Base-by-base conservation (phyloP, 2,888 invertebrate species). In the Dryocosmus kuriphilus region DNA sequence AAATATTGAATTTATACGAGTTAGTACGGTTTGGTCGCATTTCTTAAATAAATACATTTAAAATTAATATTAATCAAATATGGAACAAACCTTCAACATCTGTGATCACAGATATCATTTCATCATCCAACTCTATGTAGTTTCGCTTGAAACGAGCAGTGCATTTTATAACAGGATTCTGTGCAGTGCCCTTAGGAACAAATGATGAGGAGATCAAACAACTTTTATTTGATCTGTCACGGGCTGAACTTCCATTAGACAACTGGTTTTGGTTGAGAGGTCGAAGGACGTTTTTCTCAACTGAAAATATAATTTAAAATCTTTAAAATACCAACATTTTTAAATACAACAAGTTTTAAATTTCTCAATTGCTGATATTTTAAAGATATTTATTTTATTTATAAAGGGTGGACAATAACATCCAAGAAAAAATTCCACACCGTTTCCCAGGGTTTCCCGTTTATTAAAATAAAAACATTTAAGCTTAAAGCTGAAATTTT, bases 81-180 rank as follows among this genome's bases (percentile, higher is more conserved):
- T 55, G 19, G 61, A 73, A 67, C 78, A 90, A 88, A 94, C 95
- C 95, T 92, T 95, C 95, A 51, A 95, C 94, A 88, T 95, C 95
- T 2, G 95, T 95, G 61, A 94, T 94, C 73, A 95, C 95, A 0
- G 95, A 95, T 30, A 95, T 94, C 83, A 95, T 94, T 88, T 95
- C 95, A 83, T 95, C 95, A 81, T 95, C 95, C 57, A 95, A 93
- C 86, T 95, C 95, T 67, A 95, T 94, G 85, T 94, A 95, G 82
- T 94, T 94, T 79, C 95, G 92, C 71, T 94, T 94, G 83, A 95
- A 94, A 89, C 94, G 94, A 85, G 94, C 94, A 77, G 94, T 94
- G 85, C 95, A 94, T 83, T 94, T 94, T 0, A 91, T 91, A n/a
- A 84, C 86, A 74, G 91, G 91, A 85, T 91, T 90, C 22, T 90